These are phyloP conservation scores for Atractosteus spatula DNA, from an alignment of 2,113 vertebrate species.

Conservation along the genomic window DNA sequence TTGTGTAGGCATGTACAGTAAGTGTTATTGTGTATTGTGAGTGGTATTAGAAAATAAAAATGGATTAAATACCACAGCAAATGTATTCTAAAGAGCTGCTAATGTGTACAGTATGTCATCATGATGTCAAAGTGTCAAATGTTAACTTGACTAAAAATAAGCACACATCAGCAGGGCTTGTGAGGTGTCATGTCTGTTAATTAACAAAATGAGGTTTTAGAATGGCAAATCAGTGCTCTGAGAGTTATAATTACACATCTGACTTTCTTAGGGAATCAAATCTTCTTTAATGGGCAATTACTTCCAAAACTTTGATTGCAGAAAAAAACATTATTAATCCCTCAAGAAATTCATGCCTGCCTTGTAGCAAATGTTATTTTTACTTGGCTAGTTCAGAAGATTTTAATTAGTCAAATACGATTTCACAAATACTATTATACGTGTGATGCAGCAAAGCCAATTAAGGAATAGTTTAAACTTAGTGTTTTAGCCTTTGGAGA, in stretches of 20 bases:
- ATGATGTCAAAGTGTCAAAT: not conserved
- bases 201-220: slow-evolving; percentile 17
- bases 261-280: slow-evolving; percentile 32
- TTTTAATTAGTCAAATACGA: not conserved
- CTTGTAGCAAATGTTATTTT: slow-evolving; percentile 1
- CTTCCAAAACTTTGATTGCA: slow-evolving; percentile 31
- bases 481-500: not conserved
- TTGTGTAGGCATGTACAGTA: too few relatives aligned
- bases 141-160: not conserved
- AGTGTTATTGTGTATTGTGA: too few relatives aligned
- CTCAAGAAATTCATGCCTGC: slow-evolving; percentile 1
- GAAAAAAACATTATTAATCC: slow-evolving; percentile 15
- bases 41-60: too few relatives aligned
- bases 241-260: slow-evolving; percentile 40
- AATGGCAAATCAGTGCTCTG: slow-evolving; percentile 19
- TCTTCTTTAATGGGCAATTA: slow-evolving; percentile 36
- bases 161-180: slow-evolving; percentile 3
- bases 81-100: too few relatives aligned
- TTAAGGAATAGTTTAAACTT: too few relatives aligned
- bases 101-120: not conserved
- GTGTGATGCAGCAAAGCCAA: not conserved
- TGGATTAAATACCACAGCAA: too few relatives aligned
- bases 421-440: slow-evolving; percentile 1
- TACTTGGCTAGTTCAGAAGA: not conserved
- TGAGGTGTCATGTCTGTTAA: slow-evolving; percentile 15